Conservation (phyloP, 2,113 vertebrate genomes). For the Labeo catla region DNA sequence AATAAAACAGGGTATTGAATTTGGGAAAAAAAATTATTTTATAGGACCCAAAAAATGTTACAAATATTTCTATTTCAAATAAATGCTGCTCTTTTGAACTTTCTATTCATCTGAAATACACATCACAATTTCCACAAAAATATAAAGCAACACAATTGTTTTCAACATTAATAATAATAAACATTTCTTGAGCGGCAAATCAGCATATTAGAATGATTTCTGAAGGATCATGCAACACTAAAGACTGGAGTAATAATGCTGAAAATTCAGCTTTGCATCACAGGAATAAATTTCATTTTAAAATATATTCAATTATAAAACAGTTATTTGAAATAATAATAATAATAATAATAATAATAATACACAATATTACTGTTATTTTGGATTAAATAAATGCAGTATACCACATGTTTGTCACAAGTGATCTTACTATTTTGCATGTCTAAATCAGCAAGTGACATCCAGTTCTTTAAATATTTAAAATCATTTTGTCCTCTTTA, state of each 20-base stretch:
- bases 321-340: too few species aligned
- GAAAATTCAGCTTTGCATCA: slow-evolving; percentile 1
- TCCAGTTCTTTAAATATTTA: not conserved
- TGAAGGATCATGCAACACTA: not conserved
- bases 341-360: too few species aligned
- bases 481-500: not conserved
- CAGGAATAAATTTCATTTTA: not conserved
- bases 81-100: too few species aligned
- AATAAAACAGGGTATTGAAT: too few species aligned
- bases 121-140: not conserved
- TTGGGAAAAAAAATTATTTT: too few species aligned
- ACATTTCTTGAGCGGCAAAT: not conserved
- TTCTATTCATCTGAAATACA: not conserved
- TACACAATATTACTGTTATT: too few species aligned
- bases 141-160: not conserved
- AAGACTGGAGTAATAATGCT: not conserved
- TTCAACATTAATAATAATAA: not conserved
- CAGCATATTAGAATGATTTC: not conserved
- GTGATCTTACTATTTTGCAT: not conserved
- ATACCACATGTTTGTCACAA: too few species aligned
- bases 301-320: too few species aligned
- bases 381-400: too few species aligned
- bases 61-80: too few species aligned
- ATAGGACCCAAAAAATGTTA: too few species aligned
- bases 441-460: not conserved